These are phyloP conservation scores for Chromobotia macracanthus DNA, from an alignment of 2,797 vertebrate genomes.

Conservation along the genomic window DNA sequence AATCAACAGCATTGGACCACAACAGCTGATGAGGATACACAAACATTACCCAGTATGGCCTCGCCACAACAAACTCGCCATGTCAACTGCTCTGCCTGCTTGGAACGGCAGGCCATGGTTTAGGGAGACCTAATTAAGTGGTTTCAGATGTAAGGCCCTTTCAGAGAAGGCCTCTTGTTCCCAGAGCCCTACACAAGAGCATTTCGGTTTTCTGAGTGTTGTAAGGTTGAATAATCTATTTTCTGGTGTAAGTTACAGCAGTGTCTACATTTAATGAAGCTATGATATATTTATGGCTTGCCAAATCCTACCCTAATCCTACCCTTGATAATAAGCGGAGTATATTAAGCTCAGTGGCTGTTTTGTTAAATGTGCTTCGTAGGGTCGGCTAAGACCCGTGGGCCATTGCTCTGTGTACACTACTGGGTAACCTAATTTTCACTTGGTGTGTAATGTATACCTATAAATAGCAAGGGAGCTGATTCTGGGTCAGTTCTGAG, in stretches of 20 bases:
- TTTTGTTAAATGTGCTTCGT: slow-evolving; percentile 71
- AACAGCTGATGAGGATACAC: slow-evolving; percentile 71
- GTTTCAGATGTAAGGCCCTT: slow-evolving; percentile 75
- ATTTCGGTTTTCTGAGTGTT: slow-evolving; percentile 55
- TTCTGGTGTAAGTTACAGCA: slow-evolving; percentile 54
- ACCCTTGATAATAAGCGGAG: slow-evolving; percentile 74
- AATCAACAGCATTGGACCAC: slow-evolving; percentile 59
- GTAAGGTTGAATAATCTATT: slow-evolving; percentile 52
- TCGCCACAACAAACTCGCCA: slow-evolving; percentile 61
- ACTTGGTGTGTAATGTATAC: slow-evolving; percentile 78
- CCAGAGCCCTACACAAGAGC: slow-evolving; percentile 61
- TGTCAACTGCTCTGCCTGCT: slow-evolving; percentile 72
- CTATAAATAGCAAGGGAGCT: slow-evolving; percentile 62
- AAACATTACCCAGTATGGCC: slow-evolving; percentile 70
- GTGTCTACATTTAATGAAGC: slow-evolving; percentile 73
- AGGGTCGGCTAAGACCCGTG: slow-evolving; percentile 64
- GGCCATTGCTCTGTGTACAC: slow-evolving; percentile 68
- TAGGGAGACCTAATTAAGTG: slow-evolving; percentile 72
- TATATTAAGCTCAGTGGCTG: slow-evolving; percentile 69
- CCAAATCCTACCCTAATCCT: slow-evolving; percentile 76
- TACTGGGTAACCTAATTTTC: slow-evolving; percentile 78
- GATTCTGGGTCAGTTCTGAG: slow-evolving; percentile 62
- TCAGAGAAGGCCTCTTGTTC: slow-evolving; percentile 56
- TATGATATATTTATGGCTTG: slow-evolving; percentile 76
- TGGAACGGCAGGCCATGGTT: slow-evolving; percentile 56